Evolutionary conservation across 2,113 vertebrate species (phyloP), one percentile per base, ranked within the genome.

Genomic region (Tyto alba): DNA sequence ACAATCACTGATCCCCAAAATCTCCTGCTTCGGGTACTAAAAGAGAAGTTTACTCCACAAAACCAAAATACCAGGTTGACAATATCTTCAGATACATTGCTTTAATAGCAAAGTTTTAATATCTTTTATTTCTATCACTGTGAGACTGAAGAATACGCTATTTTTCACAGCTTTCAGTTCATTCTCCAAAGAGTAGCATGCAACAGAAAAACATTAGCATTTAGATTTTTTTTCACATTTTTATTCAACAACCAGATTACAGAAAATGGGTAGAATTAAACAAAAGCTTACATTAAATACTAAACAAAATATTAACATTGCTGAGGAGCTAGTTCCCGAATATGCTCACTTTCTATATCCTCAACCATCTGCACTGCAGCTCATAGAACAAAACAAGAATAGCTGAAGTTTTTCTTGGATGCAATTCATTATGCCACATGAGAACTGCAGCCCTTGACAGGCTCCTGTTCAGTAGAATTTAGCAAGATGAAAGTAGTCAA

Each of bases 231-330:
- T 72, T 77, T 26, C 29, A 68, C 27, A 6, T 34, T 85, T 96
- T 96, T 94, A 96, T 82, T 95, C 67, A 72, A 82, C 41, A 69
- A 62, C 7, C 7, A 73, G 41, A 74, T 81, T 64, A 41, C 63
- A 90, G 69, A 93, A 91, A 89, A 60, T 17, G 3, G 76, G 82
- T 1, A 66, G 40, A 86, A 79, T 63, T 47, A 77, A 83, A 71
- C 69, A 88, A 83, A 94, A 85, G 50, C 41, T 81, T 81, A 83
- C 60, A 93, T 78, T 63, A 96, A 93, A 90, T 82, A 91, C 67
- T 74, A 76, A 75, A 93, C 48, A 95, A 95, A 94, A 78, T 16
- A 77, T 26, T 67, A 50, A 68, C 75, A 68, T 32, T 38, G 10
- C 22, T 74, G 47, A 89, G 59, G 52, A 90, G 34, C 47, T 71